Base-by-base conservation (phyloP, 2,888 invertebrate genomes). In the Ophion costatus region DNA sequence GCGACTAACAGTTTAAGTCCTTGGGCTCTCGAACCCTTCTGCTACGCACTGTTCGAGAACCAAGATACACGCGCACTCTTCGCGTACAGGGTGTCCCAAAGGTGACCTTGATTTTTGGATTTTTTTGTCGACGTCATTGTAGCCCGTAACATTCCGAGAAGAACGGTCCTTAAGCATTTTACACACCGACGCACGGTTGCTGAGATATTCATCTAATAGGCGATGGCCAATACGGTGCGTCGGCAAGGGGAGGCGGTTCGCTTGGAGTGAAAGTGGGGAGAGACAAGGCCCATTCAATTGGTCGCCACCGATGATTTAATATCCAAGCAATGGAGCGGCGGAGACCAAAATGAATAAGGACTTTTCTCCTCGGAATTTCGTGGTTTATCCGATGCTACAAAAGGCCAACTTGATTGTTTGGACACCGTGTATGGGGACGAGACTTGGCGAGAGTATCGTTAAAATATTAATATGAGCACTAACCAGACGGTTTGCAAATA, bases 1-100 rank as follows among this genome's bases (percentile, higher is more conserved):
- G 29, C 70, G 64, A 61, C 80, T 51, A 61, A 76, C 57, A 76
- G 76, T 81, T 80, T 20, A 66, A 74, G 66, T 73, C 73, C 80
- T 74, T 80, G 73, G 59, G 67, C 73, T 45, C 42, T 74, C 45
- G 42, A 42, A 66, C 57, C 67, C 38, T 66, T 45, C 33, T 20
- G n/a, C 71, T 42, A 24, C 22, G 57, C 29, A 24, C 24, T 42
- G n/a, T 29, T 59, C 20, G 24, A 22, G n/a, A n/a, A 77, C 57
- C 59, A 42, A 59, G 29, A 42, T 69, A 59, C 14, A 11, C 17
- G 51, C 14, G 51, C 51, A 14, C 4, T 51, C 51, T 17, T 51
- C 14, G 10, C 1, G 17, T 5, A 51, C 51, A 14, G 14, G 51
- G 2, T 51, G 17, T 51, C 51, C 4, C 51, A 51, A 51, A 51